These are phyloP conservation scores for Parascotia fuliginaria DNA, from an alignment of 2,888 invertebrate genomes.

Conservation along the genomic window DNA sequence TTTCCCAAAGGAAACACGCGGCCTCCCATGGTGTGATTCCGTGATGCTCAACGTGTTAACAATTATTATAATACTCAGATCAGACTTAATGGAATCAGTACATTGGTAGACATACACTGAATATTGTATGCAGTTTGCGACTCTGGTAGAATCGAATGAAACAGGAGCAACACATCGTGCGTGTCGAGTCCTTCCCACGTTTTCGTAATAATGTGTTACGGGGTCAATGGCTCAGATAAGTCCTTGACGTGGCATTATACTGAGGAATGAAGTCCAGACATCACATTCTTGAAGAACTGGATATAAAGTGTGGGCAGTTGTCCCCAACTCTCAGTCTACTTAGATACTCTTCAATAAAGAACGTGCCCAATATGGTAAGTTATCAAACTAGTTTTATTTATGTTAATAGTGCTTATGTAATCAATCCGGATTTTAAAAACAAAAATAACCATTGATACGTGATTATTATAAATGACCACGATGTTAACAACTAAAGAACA, in stretches of 20 bases:
- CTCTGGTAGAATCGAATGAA: constrained; percentile 17
- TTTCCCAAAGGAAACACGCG: too few relatives aligned
- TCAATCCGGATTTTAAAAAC: constrained; percentile 22
- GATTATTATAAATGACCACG: neutral
- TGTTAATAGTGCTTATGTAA: constrained; percentile 25
- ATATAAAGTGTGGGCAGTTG: constrained; percentile 77
- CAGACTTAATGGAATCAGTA: too few relatives aligned
- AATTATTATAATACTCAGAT: too few relatives aligned
- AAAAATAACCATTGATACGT: constrained; percentile 7
- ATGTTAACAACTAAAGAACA: neutral
- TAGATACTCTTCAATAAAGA: constrained; percentile 62
- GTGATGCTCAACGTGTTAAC: too few relatives aligned
- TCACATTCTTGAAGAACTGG: constrained; percentile 78
- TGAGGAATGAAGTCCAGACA: constrained; percentile 81
- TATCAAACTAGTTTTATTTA: constrained; percentile 47
- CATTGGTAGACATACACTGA: too few relatives aligned
- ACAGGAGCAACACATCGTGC: constrained; percentile 24
- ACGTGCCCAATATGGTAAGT: constrained; percentile 75
- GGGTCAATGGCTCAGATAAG: constrained; percentile 66
- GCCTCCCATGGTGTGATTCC: too few relatives aligned
- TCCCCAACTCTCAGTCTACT: constrained; percentile 66
- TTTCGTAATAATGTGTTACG: constrained; percentile 51
- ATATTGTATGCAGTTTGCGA: neutral
- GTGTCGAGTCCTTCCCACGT: constrained; percentile 32
- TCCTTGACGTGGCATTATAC: constrained; percentile 68